phyloP scores from a whole-genome alignment of 2,888 invertebrate genomes.

The Pseudoips prasinana region DNA sequence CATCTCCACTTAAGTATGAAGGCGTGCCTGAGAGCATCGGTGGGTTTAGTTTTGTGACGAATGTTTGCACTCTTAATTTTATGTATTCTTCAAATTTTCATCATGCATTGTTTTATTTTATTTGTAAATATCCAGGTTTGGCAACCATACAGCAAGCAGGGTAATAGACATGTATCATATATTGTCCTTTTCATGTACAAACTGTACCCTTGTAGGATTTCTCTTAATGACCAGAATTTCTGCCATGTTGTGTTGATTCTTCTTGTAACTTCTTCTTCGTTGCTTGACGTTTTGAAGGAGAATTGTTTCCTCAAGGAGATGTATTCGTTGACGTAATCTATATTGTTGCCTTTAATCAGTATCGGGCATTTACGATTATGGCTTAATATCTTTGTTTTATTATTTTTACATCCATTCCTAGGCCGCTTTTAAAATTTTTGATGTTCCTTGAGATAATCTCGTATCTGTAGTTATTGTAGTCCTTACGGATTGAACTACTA shows the following conservation, averaged over 20 bases:
- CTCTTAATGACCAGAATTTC: constrained; percentile 2
- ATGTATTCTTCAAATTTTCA: no score
- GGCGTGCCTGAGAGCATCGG: no score
- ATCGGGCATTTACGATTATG: constrained; percentile 2
- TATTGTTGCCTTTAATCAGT: neutral
- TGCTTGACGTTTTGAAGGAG: neutral
- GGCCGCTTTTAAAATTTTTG: constrained; percentile 12
- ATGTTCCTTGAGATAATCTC: constrained; percentile 15
- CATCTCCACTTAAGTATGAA: no score
- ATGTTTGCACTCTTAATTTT: no score
- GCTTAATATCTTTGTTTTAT: constrained; percentile 4
- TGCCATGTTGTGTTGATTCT: constrained; percentile 3
- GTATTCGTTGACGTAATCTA: constrained; percentile 4
- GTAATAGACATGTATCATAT: constrained; percentile 3
- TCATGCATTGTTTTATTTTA: neutral
- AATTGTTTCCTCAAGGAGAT: constrained; percentile 4
- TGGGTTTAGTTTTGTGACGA: no score
- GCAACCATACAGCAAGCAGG: constrained; percentile 1
- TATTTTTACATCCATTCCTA: neutral
- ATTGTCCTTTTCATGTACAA: neutral
- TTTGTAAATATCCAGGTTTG: neutral
- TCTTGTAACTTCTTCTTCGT: constrained; percentile 2
- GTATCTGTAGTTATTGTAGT: constrained; percentile 5
- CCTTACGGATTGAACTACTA: constrained; percentile 6
- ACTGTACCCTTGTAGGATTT: constrained; percentile 1